Evolutionary conservation across 2,888 invertebrate genomes (phyloP).

Genomic region (Mantis religiosa): DNA sequence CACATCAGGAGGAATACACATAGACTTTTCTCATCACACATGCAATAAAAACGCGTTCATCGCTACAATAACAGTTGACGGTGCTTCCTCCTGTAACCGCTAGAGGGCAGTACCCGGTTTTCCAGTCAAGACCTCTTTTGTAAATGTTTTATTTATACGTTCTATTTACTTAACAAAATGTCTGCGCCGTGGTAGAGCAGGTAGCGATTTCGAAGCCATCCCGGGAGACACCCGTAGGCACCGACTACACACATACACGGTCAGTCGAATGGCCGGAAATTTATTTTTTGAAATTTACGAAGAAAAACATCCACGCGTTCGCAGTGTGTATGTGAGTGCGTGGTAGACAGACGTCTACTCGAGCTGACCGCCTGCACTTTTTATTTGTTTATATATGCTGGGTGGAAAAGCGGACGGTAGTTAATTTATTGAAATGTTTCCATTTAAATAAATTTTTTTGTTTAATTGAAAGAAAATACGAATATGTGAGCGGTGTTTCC

Average conservation of each 20-base stretch:
- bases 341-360: not conserved
- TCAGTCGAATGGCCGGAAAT: slow-evolving; percentile 6
- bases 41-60: not conserved
- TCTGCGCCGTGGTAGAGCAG: not conserved
- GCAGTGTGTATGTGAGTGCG: not conserved
- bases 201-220: not conserved
- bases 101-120: not conserved
- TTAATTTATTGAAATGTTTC: slow-evolving; percentile 27
- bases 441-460: slow-evolving; percentile 27
- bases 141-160: slow-evolving; percentile 15
- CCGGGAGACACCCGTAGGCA: slow-evolving; percentile 9
- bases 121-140: not conserved
- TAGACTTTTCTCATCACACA: not conserved
- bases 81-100: not conserved
- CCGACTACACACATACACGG: slow-evolving; percentile 2
- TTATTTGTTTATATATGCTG: slow-evolving; percentile 3
- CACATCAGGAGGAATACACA: not conserved
- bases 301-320: slow-evolving; percentile 1
- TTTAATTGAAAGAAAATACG: slow-evolving; percentile 26
- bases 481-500: not conserved
- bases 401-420: slow-evolving; percentile 14
- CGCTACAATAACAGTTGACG: not conserved
- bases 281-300: slow-evolving; percentile 9
- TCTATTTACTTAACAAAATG: slow-evolving; percentile 17
- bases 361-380: not conserved